Evolutionary conservation across 1,140 invertebrate species (phyloP), one percentile per base, ranked within the genome.

Genomic region (Apis laboriosa): DNA sequence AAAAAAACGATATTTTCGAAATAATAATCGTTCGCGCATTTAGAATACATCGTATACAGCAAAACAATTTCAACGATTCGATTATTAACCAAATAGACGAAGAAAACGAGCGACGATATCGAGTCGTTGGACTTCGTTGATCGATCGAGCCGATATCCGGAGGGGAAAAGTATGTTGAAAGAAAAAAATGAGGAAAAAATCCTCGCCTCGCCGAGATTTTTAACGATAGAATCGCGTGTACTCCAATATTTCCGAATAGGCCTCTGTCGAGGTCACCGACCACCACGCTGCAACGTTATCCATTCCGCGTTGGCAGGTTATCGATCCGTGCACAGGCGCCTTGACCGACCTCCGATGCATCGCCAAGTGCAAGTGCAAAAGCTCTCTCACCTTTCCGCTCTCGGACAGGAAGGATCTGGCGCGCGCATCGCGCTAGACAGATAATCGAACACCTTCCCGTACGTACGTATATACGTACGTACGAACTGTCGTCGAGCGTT

Each of bases 331-430:
- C 87, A 90, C 75, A 72, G 85, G 88, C 92, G 92, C 92, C 93
- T 93, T 94, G 93, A 94, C 93, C 93, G 93, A 94, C 92, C 92
- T 91, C 92, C 87, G 81, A 86, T 89, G 88, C 87, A 89, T 72
- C 87, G 84, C 91, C 93, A 93, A 94, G 93, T 94, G 93, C 93
- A 94, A 94, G 93, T 93, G 92, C 92, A 93, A 91, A 92, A 91
- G 90, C 90, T 91, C 85, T 77, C 84, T 85, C 81, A 78, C 81
- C 67, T 78, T 64, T 64, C 67, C 66, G 68, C 66, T 70, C 64
- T 68, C n/a, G 73, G 63, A 51, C 75, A 78, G 75, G 55, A 71
- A 70, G 53, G 34, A 66, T 61, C 19, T 34, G 17, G 68, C 82
- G 68, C 60, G 82, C 67, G 67, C 77, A 73, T 64, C 73, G 67